Percentiles rank a stretch among this genome's conserved stretches.
Conservation (phyloP, 2,113 vertebrate species). For the Larimichthys polyactis region DNA sequence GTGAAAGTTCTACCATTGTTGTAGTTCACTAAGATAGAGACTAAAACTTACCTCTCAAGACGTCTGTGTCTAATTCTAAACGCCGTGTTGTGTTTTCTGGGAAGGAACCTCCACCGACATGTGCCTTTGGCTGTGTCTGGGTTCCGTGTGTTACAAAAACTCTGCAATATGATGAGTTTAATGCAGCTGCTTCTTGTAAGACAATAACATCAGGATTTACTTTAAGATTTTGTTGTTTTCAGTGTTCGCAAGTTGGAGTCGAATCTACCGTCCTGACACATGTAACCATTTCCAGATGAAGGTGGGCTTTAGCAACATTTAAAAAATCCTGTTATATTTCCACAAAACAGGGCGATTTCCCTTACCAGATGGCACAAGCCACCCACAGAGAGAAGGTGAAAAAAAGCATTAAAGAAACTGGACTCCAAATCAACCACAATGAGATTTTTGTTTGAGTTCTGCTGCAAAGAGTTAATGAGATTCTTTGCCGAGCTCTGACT, state of each 20-base stretch:
- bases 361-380: constrained; percentile 60
- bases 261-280: constrained; percentile 40
- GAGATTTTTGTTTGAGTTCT: constrained; percentile 6
- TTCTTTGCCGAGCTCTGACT: neutral
- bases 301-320: constrained; percentile 64
- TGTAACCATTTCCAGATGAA: constrained; percentile 78
- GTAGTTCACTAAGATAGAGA: constrained; percentile 16
- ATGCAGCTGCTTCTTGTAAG: constrained; percentile 41
- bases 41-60: constrained; percentile 7
- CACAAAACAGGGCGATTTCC: constrained; percentile 45
- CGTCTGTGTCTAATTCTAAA: constrained; percentile 28
- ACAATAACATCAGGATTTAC: constrained; percentile 50
- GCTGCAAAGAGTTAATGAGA: neutral
- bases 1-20: neutral
- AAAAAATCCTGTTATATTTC: constrained; percentile 55
- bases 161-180: constrained; percentile 32
- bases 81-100: constrained; percentile 40
- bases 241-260: constrained; percentile 29
- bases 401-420: constrained; percentile 7
- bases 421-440: neutral
- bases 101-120: constrained; percentile 36
- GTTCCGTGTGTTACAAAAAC: constrained; percentile 38
- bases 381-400: constrained; percentile 62
- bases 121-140: constrained; percentile 31
- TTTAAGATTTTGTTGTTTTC: constrained; percentile 56